These are phyloP conservation scores for Actinemys pallida DNA, from an alignment of 2,113 vertebrate genomes.

Conservation along the genomic window DNA sequence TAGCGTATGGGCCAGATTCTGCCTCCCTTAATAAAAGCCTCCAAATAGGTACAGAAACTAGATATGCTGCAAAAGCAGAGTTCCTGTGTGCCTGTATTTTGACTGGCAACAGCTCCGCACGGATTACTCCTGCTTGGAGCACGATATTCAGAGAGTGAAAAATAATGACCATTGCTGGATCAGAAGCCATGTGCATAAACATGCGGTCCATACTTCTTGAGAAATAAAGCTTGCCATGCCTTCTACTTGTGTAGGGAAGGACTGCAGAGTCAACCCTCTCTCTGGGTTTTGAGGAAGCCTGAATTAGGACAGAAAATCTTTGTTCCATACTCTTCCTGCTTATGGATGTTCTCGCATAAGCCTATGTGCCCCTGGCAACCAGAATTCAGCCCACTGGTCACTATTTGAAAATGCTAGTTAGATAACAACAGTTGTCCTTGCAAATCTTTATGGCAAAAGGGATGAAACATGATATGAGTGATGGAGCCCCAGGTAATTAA, in stretches of 20 bases:
- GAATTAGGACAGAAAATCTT: background rate
- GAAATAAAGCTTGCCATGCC: background rate
- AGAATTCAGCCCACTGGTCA: background rate
- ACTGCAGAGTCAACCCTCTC: background rate
- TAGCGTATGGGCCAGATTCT: conserved; percentile 1
- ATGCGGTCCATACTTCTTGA: background rate
- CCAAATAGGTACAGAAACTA: background rate
- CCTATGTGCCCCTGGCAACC: background rate
- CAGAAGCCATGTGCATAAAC: background rate
- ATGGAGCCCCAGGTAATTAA: background rate
- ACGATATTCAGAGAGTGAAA: background rate
- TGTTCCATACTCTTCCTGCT: background rate
- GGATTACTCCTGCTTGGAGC: conserved; percentile 29
- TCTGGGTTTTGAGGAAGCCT: background rate
- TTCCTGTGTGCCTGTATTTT: background rate
- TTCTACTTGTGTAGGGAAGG: background rate
- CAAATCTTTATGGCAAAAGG: background rate
- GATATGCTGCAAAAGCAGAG: background rate
- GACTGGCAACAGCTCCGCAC: background rate
- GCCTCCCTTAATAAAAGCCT: conserved; percentile 22
- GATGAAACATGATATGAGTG: background rate
- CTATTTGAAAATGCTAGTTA: background rate
- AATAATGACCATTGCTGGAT: background rate
- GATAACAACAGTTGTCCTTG: background rate
- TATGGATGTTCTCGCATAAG: background rate